Evolutionary conservation across 2,888 invertebrate genomes (phyloP).

Genomic region (Tillus elongatus): DNA sequence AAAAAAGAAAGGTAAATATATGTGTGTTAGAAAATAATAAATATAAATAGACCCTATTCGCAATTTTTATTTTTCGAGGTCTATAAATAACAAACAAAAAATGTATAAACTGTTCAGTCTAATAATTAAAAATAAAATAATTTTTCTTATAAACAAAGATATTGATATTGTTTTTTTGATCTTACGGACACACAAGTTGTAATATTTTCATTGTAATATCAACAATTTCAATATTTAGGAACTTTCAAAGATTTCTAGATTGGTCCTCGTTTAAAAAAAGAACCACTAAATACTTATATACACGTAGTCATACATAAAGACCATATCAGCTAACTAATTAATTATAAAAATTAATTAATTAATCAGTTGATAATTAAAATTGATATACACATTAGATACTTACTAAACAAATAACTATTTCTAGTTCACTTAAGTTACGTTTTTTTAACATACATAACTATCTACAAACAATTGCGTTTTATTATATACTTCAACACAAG

Average conservation of each 20-base stretch:
- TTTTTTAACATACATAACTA: conserved; percentile 22
- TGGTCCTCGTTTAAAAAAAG: conserved; percentile 38
- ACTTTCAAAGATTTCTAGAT: conserved; percentile 38
- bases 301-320: conserved; percentile 33
- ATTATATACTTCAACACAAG: conserved; percentile 34
- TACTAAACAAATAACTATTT: conserved; percentile 35
- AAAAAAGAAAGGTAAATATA: not conserved
- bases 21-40: conserved; percentile 2
- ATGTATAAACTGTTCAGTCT: conserved; percentile 26
- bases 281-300: conserved; percentile 30
- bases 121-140: conserved; percentile 20
- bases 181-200: conserved; percentile 18
- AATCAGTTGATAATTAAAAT: conserved; percentile 33
- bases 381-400: conserved; percentile 26
- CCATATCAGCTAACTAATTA: too few relatives aligned
- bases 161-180: conserved; percentile 9
- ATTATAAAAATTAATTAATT: too few relatives aligned
- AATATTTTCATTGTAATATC: too few relatives aligned
- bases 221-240: conserved; percentile 36
- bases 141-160: conserved; percentile 14
- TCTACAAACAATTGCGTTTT: conserved; percentile 33
- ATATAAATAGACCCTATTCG: conserved; percentile 33
- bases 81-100: conserved; percentile 24
- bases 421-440: too few relatives aligned
- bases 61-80: conserved; percentile 24